Percentiles rank a stretch among this genome's conserved stretches.
Conservation (phyloP, 1,140 invertebrate species). For the Portunus trituberculatus region DNA sequence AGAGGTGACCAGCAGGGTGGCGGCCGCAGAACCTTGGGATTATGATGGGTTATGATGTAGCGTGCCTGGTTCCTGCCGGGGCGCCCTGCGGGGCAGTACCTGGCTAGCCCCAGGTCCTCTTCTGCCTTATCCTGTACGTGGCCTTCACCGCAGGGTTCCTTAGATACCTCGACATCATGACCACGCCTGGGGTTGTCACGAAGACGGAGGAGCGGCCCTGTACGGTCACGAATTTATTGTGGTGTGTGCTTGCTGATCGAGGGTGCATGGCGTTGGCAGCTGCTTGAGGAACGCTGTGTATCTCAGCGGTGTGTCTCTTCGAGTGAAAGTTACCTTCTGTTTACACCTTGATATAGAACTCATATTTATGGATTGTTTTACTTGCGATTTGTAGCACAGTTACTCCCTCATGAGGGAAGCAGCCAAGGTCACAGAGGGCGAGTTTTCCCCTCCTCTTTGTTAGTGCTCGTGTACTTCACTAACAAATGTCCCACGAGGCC, state of each 20-base stretch:
- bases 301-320: background rate
- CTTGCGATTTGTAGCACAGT: background rate
- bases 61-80: slow-evolving; percentile 58
- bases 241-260: background rate
- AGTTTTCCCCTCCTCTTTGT: background rate
- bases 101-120: slow-evolving; percentile 40
- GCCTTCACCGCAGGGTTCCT: slow-evolving; percentile 53
- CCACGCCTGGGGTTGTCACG: slow-evolving; percentile 2
- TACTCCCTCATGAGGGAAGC: too few relatives aligned
- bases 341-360: background rate
- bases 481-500: slow-evolving; percentile 1
- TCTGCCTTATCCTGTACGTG: background rate
- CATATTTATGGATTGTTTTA: background rate
- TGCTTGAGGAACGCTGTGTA: background rate
- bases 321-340: background rate
- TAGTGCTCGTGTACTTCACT: background rate
- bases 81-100: slow-evolving; percentile 53
- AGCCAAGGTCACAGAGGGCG: background rate
- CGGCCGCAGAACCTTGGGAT: slow-evolving; percentile 57
- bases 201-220: slow-evolving; percentile 6
- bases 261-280: background rate
- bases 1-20: slow-evolving; percentile 61
- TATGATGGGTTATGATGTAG: slow-evolving; percentile 69
- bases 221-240: background rate
- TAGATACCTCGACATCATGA: background rate